Base-by-base conservation (phyloP, 1,140 invertebrate genomes). In the Diuraphis noxia region DNA sequence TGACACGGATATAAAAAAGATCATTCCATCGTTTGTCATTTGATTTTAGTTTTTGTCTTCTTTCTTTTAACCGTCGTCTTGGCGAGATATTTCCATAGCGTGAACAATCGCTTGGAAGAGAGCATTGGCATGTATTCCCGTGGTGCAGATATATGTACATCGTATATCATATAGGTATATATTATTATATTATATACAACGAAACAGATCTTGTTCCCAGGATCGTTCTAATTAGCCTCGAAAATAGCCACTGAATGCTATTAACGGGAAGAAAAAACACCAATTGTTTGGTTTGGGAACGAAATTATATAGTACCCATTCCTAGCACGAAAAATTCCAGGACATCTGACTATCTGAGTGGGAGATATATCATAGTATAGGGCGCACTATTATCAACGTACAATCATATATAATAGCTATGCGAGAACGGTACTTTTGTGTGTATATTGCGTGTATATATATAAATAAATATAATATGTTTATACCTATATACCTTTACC, bases 1-100 rank as follows among this genome's bases (percentile, higher is more conserved):
- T 88, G 86, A 88, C 86, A 88, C 52, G 49, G 86, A 88, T 86
- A 86, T 86, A 52, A 86, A 86, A 85, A 56, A 88, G 36, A 88
- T 88, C 23, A 88, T 88, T 88, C 40, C 30, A 2, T 40, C 49
- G 49, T 40, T 56, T 63, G 86, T 88, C 49, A 63, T 88, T 88
- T 88, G 40, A 88, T 40, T 52, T 63, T 8, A 63, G 23, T 63
- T 38, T 56, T 63, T 43, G 10, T 82, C 25, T 84, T 41, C 25
- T 41, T 86, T 38, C 30, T 63, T 63, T 63, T 63, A 40, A 72
- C 56, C n/a, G 34, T 13, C 49, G 30, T 88, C 86, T 63, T 63
- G 23, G 38, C 38, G 6, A 88, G 86, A 88, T 40, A 88, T 88
- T 88, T 88, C 36, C 49, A 88, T 63, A 88, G 49, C 86, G 86